These are phyloP conservation scores for Crepidodera aurea DNA, from an alignment of 2,888 invertebrate species.

Conservation along the genomic window DNA sequence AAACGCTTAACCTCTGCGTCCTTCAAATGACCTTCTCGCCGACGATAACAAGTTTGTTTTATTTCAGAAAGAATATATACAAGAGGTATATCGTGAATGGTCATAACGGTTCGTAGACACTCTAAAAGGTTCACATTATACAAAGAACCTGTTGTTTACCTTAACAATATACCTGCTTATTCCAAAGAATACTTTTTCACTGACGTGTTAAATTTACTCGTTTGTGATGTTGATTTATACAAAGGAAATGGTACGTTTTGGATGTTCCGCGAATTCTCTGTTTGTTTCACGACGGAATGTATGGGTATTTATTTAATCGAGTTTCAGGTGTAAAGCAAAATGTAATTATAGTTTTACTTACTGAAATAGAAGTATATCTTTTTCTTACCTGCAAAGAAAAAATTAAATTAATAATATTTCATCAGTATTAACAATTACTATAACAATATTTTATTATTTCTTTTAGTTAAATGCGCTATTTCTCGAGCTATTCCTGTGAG, in stretches of 20 bases:
- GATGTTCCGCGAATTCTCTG: too few species aligned
- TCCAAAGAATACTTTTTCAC: slow-evolving; percentile 5
- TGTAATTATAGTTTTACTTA: too few species aligned
- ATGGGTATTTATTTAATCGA: too few species aligned
- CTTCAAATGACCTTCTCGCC: slow-evolving; percentile 15
- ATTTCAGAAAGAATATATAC: neutral
- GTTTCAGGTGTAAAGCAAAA: too few species aligned
- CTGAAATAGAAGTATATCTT: too few species aligned
- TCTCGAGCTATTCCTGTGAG: too few species aligned
- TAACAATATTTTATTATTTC: too few species aligned
- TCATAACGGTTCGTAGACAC: slow-evolving; percentile 7
- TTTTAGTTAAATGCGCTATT: too few species aligned
- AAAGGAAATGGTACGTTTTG: neutral
- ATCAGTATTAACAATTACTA: too few species aligned
- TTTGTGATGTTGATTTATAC: neutral
- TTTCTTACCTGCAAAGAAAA: too few species aligned
- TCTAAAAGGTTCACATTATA: slow-evolving; percentile 13
- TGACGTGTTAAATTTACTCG: slow-evolving; percentile 10
- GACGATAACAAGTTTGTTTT: neutral
- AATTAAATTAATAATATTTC: too few species aligned
- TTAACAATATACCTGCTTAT: slow-evolving; percentile 1
- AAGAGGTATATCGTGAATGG: slow-evolving; percentile 4
- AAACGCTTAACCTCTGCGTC: neutral
- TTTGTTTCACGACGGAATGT: too few species aligned
- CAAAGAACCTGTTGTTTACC: slow-evolving; percentile 8